These are phyloP conservation scores for Saccostrea glomerata DNA, from an alignment of 1,140 invertebrate species.

Conservation along the genomic window DNA sequence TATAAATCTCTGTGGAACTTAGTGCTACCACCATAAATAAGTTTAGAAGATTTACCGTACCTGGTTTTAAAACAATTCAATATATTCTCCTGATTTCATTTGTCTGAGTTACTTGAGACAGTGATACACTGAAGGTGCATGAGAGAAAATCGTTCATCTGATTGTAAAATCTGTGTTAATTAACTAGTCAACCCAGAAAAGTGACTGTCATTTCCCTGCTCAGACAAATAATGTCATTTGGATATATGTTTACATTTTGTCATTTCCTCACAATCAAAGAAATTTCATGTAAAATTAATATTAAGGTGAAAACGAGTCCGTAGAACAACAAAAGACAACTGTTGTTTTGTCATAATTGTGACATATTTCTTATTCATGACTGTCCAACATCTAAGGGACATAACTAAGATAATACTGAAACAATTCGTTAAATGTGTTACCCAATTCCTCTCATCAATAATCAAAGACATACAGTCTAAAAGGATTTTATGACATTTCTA, in stretches of 20 bases:
- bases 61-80: background rate
- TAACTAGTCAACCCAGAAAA: slow-evolving; percentile 11
- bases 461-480: slow-evolving; percentile 2
- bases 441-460: slow-evolving; percentile 12
- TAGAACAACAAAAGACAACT: background rate
- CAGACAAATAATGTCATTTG: background rate
- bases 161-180: slow-evolving; percentile 27
- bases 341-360: slow-evolving; percentile 24
- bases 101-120: background rate
- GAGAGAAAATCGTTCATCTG: slow-evolving; percentile 6
- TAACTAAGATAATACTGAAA: background rate
- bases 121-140: background rate
- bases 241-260: slow-evolving; percentile 19
- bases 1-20: background rate
- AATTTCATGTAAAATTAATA: slow-evolving; percentile 30
- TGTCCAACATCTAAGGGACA: background rate
- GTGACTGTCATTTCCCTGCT: background rate
- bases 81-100: background rate
- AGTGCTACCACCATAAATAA: background rate
- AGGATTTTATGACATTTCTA: slow-evolving; percentile 29
- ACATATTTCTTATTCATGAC: slow-evolving; percentile 33
- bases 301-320: background rate
- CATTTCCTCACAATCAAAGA: slow-evolving; percentile 14
- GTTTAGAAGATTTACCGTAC: background rate
- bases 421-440: slow-evolving; percentile 6